These are phyloP conservation scores for Turritopsis rubra DNA, from an alignment of 30 jellyfish, hydroid and myxozoan genomes.

Conservation along the genomic window DNA sequence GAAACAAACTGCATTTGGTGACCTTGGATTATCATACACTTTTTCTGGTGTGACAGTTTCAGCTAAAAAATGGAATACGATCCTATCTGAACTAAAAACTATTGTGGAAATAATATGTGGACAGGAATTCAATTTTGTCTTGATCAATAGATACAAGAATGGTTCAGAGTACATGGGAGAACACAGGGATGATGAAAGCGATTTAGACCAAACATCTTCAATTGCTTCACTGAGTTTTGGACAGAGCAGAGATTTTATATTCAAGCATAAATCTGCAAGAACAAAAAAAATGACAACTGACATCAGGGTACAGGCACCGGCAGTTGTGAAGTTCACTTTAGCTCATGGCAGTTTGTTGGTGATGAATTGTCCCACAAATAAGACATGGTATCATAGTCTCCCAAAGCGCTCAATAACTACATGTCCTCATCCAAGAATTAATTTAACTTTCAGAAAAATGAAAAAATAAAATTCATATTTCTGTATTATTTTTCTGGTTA, in stretches of 20 bases:
- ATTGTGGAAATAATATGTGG: constrained; percentile 1
- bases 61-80: constrained; percentile 42
- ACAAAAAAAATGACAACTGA: neutral
- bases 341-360: constrained; percentile 42
- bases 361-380: constrained; percentile 35
- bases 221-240: constrained; percentile 48
- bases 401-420: constrained; percentile 31
- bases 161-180: constrained; percentile 43
- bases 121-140: constrained; percentile 31
- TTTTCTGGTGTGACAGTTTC: constrained; percentile 38
- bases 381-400: constrained; percentile 26
- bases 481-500: neutral
- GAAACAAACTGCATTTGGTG: constrained; percentile 43
- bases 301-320: neutral
- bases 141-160: constrained; percentile 39
- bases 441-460: constrained; percentile 31
- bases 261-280: constrained; percentile 21
- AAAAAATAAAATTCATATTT: neutral
- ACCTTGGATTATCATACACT: constrained; percentile 37
- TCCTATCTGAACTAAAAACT: constrained; percentile 14
- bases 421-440: constrained; percentile 37
- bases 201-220: constrained; percentile 24
- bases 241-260: constrained; percentile 34
- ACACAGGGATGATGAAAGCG: constrained; percentile 46
- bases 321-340: neutral